These are phyloP conservation scores for Stenotaenia linearis DNA, from an alignment of 2,888 invertebrate genomes.

Conservation along the genomic window DNA sequence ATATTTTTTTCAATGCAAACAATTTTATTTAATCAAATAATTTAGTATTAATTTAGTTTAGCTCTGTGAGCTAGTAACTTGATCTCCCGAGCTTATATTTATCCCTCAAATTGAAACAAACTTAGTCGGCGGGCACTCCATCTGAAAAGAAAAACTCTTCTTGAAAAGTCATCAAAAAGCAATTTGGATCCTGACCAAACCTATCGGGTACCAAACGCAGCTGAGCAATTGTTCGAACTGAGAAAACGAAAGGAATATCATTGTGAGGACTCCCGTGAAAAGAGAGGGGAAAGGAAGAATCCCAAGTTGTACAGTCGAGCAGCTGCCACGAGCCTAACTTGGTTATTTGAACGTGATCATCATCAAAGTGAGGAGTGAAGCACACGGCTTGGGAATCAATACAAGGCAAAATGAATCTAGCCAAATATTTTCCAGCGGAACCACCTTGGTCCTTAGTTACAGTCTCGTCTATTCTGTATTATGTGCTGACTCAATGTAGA, in stretches of 20 bases:
- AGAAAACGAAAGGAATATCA: slow-evolving; percentile 17
- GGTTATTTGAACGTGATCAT: slow-evolving; percentile 24
- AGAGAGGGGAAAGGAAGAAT: slow-evolving; percentile 23
- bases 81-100: background rate
- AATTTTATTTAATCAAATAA: too few relatives aligned
- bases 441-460: background rate
- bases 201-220: slow-evolving; percentile 21
- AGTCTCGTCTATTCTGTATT: background rate
- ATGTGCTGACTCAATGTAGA: slow-evolving; percentile 7
- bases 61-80: too few relatives aligned
- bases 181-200: slow-evolving; percentile 32
- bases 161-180: slow-evolving; percentile 31
- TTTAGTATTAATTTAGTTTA: too few relatives aligned
- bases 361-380: slow-evolving; percentile 20
- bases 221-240: slow-evolving; percentile 18
- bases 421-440: background rate
- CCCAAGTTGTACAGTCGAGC: slow-evolving; percentile 20
- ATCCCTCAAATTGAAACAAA: slow-evolving; percentile 17
- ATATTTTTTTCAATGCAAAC: background rate
- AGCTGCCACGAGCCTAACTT: slow-evolving; percentile 6
- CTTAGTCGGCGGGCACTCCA: slow-evolving; percentile 17
- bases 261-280: slow-evolving; percentile 14
- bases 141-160: slow-evolving; percentile 13
- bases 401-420: slow-evolving; percentile 17
- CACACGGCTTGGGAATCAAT: slow-evolving; percentile 21